A percentile compares a stretch with the other conserved stretches of the same genome.
These are phyloP conservation scores for Gari tellinella DNA, from an alignment of 2,888 invertebrate genomes.

Conservation along the genomic window DNA sequence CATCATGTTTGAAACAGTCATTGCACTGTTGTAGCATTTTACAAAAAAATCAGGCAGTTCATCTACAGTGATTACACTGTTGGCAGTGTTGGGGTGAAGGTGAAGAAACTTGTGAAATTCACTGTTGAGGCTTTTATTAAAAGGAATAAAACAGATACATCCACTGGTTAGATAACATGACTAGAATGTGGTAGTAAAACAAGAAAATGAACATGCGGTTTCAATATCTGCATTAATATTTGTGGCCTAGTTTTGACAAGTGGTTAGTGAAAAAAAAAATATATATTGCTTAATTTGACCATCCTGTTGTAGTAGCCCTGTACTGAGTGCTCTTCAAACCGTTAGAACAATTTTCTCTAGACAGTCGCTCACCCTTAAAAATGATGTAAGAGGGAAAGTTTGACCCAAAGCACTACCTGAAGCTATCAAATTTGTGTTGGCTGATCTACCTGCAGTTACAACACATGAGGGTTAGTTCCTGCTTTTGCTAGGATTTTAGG, in stretches of 20 bases:
- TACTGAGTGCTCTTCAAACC: constrained; percentile 33
- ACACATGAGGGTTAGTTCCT: constrained; percentile 20
- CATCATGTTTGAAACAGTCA: constrained; percentile 8
- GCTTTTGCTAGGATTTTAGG: constrained; percentile 33
- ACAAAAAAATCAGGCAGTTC: constrained; percentile 16
- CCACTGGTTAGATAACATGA: constrained; percentile 37
- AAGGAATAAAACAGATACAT: constrained; percentile 46
- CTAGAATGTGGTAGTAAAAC: constrained; percentile 42
- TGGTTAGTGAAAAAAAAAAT: constrained; percentile 37
- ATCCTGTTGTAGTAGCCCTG: constrained; percentile 15
- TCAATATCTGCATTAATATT: constrained; percentile 36
- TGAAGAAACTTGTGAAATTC: constrained; percentile 37
- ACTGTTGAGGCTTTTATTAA: constrained; percentile 33
- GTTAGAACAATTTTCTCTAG: constrained; percentile 12
- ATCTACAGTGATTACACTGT: constrained; percentile 19
- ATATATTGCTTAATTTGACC: constrained; percentile 29
- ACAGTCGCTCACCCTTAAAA: constrained; percentile 43
- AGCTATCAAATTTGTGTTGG: constrained; percentile 35
- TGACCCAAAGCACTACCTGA: constrained; percentile 38
- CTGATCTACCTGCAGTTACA: constrained; percentile 22
- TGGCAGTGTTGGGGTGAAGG: constrained; percentile 6
- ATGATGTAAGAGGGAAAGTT: constrained; percentile 37
- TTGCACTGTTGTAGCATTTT: background rate
- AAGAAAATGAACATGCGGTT: constrained; percentile 31
- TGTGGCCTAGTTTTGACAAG: constrained; percentile 47